Percentiles rank a stretch among this genome's conserved stretches.
phyloP scores from a whole-genome alignment of 2,888 invertebrate genomes.

The Microdon myrmicae region DNA sequence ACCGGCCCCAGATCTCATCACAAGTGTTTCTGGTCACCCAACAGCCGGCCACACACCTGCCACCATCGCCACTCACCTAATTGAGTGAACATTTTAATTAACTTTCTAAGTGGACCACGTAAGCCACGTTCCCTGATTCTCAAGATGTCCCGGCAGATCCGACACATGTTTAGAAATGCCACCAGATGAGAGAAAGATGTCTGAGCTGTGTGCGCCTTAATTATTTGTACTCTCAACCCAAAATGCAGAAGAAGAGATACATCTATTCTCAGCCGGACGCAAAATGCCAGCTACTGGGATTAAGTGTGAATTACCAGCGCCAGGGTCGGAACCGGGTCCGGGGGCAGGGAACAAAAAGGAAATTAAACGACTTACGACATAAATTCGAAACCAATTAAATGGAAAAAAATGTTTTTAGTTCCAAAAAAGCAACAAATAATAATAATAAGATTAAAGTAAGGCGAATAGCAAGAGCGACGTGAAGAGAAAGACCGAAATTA shows the following conservation, averaged over 20 bases:
- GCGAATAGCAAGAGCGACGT: too few relatives aligned
- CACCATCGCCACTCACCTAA: constrained; percentile 28
- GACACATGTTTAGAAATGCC: constrained; percentile 33
- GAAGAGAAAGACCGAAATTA: constrained; percentile 29
- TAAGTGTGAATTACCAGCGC: too few relatives aligned
- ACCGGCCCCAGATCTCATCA: too few relatives aligned
- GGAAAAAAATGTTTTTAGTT: too few relatives aligned
- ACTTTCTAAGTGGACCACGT: constrained; percentile 39
- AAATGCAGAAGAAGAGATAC: neutral
- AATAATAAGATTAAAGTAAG: too few relatives aligned
- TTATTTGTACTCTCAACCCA: constrained; percentile 15
- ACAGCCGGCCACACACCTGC: constrained; percentile 26
- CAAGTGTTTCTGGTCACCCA: too few relatives aligned
- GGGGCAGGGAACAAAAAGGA: constrained; percentile 13
- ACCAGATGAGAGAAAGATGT: constrained; percentile 14
- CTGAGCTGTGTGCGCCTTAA: constrained; percentile 22
- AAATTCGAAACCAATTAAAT: constrained; percentile 48
- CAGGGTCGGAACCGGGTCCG: constrained; percentile 5
- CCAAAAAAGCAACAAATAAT: constrained; percentile 46
- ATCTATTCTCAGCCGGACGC: too few relatives aligned
- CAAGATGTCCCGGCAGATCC: constrained; percentile 39
- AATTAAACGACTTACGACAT: constrained; percentile 48
- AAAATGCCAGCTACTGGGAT: too few relatives aligned
- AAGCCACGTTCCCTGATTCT: too few relatives aligned
- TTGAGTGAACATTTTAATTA: constrained; percentile 43